phyloP scores from a whole-genome alignment of 2,888 invertebrate genomes.

The Griposia aprilina region DNA sequence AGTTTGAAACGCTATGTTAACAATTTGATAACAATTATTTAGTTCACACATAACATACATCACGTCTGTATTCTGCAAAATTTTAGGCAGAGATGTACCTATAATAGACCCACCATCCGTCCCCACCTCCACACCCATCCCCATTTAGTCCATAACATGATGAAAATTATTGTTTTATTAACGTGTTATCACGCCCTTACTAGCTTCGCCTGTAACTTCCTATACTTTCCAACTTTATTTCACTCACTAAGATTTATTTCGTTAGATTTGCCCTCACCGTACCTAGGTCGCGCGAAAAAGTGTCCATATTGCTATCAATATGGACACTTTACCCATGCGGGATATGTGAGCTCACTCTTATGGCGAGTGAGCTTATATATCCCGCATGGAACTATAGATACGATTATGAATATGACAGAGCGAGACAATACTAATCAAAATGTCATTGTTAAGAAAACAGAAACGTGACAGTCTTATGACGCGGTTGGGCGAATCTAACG shows the following conservation, averaged over 20 bases:
- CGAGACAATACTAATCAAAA: not conserved
- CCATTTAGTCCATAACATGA: not conserved
- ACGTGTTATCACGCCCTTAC: not conserved
- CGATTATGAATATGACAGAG: not conserved
- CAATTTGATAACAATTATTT: not conserved
- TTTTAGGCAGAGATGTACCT: not conserved
- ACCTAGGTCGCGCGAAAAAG: not conserved
- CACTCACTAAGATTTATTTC: not conserved
- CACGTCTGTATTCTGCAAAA: not conserved
- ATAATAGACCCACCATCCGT: not conserved
- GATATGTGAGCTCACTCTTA: not conserved
- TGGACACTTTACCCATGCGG: too few relatives aligned
- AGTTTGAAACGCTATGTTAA: not conserved
- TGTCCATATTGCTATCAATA: not conserved
- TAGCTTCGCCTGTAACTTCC: not conserved
- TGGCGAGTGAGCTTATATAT: not conserved
- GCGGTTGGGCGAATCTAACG: not conserved
- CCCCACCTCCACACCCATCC: not conserved
- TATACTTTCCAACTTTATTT: not conserved
- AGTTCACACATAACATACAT: not conserved
- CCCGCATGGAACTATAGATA: not conserved
- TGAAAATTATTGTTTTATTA: not conserved
- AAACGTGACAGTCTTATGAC: not conserved
- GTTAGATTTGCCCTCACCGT: not conserved
- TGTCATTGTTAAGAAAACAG: not conserved